These are phyloP conservation scores for Ivindomyrus marchei DNA, from an alignment of 2,113 vertebrate genomes.

Conservation along the genomic window DNA sequence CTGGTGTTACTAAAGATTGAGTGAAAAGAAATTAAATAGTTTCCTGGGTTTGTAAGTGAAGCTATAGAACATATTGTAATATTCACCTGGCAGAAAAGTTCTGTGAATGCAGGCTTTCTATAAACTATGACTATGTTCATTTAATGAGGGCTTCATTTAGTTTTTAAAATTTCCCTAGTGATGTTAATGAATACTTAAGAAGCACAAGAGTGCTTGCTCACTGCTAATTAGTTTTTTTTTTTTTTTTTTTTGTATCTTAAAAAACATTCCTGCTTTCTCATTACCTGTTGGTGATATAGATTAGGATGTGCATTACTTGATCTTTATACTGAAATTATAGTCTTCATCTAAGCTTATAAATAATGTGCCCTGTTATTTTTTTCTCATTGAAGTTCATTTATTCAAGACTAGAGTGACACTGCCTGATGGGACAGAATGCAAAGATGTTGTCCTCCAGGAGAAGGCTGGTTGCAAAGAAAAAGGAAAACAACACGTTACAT, in stretches of 20 bases:
- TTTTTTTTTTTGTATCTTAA: neutral
- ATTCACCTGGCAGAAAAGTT: neutral
- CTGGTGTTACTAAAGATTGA: neutral
- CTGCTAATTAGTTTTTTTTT: neutral
- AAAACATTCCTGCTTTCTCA: neutral
- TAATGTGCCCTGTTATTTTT: neutral
- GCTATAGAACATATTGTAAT: neutral
- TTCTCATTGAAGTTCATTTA: constrained; percentile 46
- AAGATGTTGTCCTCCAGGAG: constrained; percentile 24
- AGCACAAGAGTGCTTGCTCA: neutral
- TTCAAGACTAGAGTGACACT: constrained; percentile 41
- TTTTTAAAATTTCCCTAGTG: neutral
- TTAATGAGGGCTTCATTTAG: neutral
- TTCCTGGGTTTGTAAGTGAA: neutral
- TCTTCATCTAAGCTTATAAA: neutral
- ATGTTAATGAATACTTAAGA: neutral
- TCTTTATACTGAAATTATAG: neutral
- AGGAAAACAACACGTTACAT: neutral
- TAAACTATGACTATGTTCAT: neutral
- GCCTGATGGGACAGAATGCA: constrained; percentile 28
- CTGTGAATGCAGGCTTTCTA: neutral
- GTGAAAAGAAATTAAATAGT: neutral
- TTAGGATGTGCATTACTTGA: neutral
- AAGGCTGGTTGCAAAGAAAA: neutral
- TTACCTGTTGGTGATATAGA: neutral